A percentile compares a stretch with the other conserved stretches of the same genome.
Conservation (phyloP, 2,888 invertebrate genomes). For the Drosophila neotestacea region DNA sequence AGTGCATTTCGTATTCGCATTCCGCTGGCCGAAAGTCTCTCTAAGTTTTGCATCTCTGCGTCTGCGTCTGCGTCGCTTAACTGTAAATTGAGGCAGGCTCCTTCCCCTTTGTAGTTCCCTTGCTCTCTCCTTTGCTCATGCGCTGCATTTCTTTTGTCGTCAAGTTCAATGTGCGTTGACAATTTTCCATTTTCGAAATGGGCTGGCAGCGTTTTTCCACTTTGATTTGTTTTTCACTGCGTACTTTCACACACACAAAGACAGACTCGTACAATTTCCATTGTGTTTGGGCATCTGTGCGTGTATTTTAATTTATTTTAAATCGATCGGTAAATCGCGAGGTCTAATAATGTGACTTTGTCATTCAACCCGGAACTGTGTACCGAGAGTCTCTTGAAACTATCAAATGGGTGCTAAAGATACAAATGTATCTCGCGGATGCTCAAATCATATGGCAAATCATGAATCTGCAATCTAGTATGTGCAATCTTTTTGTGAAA, state of each 20-base stretch:
- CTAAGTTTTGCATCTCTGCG: conserved; percentile 73
- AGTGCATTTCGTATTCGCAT: conserved; percentile 76
- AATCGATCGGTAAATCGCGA: conserved; percentile 61
- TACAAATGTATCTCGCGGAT: conserved; percentile 21
- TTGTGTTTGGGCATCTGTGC: conserved; percentile 74
- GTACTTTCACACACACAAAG: conserved; percentile 60
- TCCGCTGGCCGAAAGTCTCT: conserved; percentile 77
- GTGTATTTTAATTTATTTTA: conserved; percentile 77
- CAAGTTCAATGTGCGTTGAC: conserved; percentile 82
- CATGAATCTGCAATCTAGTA: conserved; percentile 28
- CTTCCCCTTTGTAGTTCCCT: conserved; percentile 3
- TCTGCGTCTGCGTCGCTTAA: conserved; percentile 61
- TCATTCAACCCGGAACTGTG: conserved; percentile 77
- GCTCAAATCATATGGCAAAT: conserved; percentile 37
- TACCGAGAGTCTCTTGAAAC: conserved; percentile 29
- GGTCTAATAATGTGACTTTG: conserved; percentile 30
- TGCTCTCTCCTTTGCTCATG: neutral
- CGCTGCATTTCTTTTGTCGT: conserved; percentile 66
- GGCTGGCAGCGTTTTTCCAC: conserved; percentile 64
- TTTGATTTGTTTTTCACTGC: conserved; percentile 50
- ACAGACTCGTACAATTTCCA: conserved; percentile 20
- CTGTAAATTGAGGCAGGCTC: conserved; percentile 74
- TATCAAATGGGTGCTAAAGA: conserved; percentile 33
- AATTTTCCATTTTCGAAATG: conserved; percentile 76
- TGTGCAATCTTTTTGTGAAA: conserved; percentile 66